Evolutionary conservation across 1,140 invertebrate genomes (phyloP).

Genomic region (Vanessa atalanta): DNA sequence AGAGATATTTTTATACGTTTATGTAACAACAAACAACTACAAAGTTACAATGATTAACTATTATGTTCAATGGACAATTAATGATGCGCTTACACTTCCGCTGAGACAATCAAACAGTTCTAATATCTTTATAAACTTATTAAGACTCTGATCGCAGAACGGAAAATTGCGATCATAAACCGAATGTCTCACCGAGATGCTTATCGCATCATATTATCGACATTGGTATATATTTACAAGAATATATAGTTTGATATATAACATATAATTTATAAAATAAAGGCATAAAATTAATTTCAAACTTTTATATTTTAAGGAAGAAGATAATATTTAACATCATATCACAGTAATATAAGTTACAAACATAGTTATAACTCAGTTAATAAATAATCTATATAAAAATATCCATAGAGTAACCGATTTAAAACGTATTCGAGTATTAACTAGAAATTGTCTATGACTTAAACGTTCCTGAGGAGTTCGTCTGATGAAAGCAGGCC

Average conservation of each 20-base stretch:
- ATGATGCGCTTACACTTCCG: constrained; percentile 23
- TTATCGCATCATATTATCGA: constrained; percentile 12
- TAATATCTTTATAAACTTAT: not conserved
- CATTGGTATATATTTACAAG: constrained; percentile 28
- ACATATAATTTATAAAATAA: constrained; percentile 9
- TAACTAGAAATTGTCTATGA: constrained; percentile 44
- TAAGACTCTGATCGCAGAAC: not conserved
- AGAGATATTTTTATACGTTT: constrained; percentile 12
- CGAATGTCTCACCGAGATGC: constrained; percentile 18
- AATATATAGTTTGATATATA: constrained; percentile 6
- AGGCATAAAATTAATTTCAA: constrained; percentile 17
- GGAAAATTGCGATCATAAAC: not conserved
- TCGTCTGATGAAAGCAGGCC: constrained; percentile 70
- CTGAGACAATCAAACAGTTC: not conserved
- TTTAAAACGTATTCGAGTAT: constrained; percentile 53
- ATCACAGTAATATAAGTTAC: constrained; percentile 73
- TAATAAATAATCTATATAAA: constrained; percentile 59
- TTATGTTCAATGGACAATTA: constrained; percentile 37
- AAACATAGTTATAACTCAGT: constrained; percentile 52
- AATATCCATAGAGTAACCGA: constrained; percentile 56
- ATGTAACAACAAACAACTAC: constrained; percentile 14
- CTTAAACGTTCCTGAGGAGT: constrained; percentile 71
- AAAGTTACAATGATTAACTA: not conserved
- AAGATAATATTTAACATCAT: constrained; percentile 45
- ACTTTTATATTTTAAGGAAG: constrained; percentile 30